Conservation (phyloP, 2,797 vertebrate species). For the Pseudochirops cupreus region DNA sequence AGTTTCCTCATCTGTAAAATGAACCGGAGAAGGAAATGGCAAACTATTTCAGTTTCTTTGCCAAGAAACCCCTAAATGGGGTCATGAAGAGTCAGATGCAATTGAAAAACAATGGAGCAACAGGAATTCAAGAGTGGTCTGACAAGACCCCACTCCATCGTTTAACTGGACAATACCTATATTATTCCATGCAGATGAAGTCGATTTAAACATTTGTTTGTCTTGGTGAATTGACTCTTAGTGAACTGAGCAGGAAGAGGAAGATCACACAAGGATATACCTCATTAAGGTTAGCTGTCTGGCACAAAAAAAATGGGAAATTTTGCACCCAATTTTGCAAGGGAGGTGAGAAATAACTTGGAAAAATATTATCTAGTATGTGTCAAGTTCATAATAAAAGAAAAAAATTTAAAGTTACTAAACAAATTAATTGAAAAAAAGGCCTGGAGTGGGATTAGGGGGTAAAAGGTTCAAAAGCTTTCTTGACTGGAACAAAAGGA, state of each 20-base stretch:
- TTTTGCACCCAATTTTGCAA: not conserved
- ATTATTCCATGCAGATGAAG: conserved; percentile 22
- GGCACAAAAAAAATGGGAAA: not conserved
- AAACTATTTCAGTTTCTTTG: not conserved
- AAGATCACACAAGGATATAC: not conserved
- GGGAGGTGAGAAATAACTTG: not conserved
- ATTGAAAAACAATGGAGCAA: not conserved
- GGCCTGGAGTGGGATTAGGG: not conserved
- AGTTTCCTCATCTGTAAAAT: not conserved
- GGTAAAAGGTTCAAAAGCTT: not conserved
- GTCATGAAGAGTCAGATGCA: not conserved
- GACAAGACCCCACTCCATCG: not conserved
- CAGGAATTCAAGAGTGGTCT: not conserved
- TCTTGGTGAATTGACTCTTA: not conserved
- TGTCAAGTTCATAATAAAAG: not conserved
- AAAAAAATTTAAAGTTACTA: not conserved
- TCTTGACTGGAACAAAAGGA: not conserved
- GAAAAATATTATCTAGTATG: not conserved
- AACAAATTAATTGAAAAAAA: not conserved
- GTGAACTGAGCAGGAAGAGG: not conserved
- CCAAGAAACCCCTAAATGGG: not conserved
- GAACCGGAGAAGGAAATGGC: not conserved
- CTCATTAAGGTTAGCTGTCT: not conserved
- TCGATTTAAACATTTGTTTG: conserved; percentile 38
- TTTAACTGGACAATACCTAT: not conserved